Percentiles rank a stretch among this genome's conserved stretches.
These are phyloP conservation scores for Muscicapa comitata DNA, from an alignment of 2,797 vertebrate genomes.

Conservation along the genomic window DNA sequence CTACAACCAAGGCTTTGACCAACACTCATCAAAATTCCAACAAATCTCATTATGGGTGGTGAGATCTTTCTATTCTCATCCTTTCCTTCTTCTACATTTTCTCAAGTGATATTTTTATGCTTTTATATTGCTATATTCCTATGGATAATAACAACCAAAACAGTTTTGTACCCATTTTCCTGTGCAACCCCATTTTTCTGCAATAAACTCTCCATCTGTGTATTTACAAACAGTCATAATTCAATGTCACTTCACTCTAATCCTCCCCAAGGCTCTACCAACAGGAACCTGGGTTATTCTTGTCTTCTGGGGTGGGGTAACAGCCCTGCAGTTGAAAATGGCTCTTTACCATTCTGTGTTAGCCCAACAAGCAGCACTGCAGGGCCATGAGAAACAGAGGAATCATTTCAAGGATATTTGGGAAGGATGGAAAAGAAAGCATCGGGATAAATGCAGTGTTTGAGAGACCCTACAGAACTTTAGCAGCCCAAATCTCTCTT, in stretches of 20 bases:
- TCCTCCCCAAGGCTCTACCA: background rate
- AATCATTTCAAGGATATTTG: background rate
- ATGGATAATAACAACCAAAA: background rate
- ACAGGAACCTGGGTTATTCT: background rate
- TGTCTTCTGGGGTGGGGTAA: background rate
- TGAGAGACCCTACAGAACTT: background rate
- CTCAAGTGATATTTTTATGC: background rate
- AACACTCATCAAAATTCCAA: too few species aligned
- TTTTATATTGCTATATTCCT: accelerated
- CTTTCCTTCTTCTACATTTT: background rate
- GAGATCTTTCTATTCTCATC: background rate
- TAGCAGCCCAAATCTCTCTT: background rate
- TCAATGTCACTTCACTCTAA: background rate
- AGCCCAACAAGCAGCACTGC: background rate
- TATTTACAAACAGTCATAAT: background rate
- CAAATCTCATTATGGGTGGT: accelerated
- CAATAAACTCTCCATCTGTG: accelerated
- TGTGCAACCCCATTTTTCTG: background rate
- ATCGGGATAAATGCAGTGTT: background rate
- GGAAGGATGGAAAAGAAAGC: background rate
- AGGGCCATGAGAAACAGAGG: background rate
- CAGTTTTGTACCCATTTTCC: accelerated
- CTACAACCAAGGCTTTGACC: background rate
- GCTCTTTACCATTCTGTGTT: background rate
- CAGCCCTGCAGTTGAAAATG: background rate